Base-by-base conservation (phyloP, 2,888 invertebrate genomes). In the Dynastes grantii region DNA sequence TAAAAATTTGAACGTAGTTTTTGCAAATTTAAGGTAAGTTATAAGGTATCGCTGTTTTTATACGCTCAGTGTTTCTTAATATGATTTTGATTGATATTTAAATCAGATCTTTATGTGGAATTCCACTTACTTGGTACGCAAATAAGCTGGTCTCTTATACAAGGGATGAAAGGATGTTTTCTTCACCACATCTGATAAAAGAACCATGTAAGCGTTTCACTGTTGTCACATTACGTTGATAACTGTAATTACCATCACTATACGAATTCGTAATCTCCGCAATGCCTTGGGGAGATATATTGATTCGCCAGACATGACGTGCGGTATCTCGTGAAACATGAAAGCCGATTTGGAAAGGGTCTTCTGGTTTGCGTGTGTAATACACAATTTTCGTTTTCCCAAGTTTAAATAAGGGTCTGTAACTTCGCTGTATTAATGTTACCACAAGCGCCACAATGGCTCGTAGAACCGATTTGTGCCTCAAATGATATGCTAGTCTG, bases 371-470 rank as follows among this genome's bases (percentile, higher is more conserved):
- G 53, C 32, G 32, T n/a, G 32, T 53, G 32, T 70, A 70, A 70
- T 70, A 70, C 53, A 70, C 55, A 51, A 70, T 70, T 53, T 70
- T 70, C 70, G 32, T 70, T 70, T 53, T 8, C 53, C 53, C 13
- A 27, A 27, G 53, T 32, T 70, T 53, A 70, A 70, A 70, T 53
- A 70, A 29, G 8, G 27, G 32, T 29, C n/a, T 29, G 32, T 53
- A 32, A 70, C 53, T 27, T 27, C 4, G 70, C 49, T 16, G 53
- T 70, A 70, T 70, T 53, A 64, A 40, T 32, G 22, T 64, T 37
- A 53, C 13, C 53, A 4, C 32, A 70, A 70, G 2, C 29, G 32
- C 27, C 53, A 53, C 6, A 70, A 70, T 32, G 13, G 4, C 13
- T 29, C n/a, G 22, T 1, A 58, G 55, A 16, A 16, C 22, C 3